Evolutionary conservation across 2,888 invertebrate species (phyloP), one percentile per base, ranked within the genome.

Genomic region (Ferdinandea cuprea): DNA sequence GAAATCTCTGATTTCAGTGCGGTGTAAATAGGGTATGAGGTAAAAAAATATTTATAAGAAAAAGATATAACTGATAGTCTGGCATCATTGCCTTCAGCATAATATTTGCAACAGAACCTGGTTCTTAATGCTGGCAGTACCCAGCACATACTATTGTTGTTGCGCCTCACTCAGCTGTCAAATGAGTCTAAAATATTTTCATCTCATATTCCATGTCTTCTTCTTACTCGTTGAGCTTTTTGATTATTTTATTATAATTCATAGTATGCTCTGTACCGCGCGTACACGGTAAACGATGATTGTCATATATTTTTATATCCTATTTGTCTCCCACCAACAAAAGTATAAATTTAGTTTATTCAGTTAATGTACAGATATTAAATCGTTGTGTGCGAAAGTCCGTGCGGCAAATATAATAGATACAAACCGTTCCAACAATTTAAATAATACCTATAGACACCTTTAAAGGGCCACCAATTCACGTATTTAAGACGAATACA

Each of bases 281-380:
- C 42, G 56, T 63, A 61, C 46, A 35, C 15, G 50, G 46, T 54
- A n/a, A n/a, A n/a, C n/a, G n/a, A n/a, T n/a, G n/a, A 52, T 32
- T 69, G 63, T 77, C 56, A 71, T 46, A 71, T 63, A 63, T 63
- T 69, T 56, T 32, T 69, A 56, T 69, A 44, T 54, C 19, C 68
- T 66, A 37, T 59, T 68, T 28, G 32, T 42, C 58, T 76, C 54
- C 50, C 72, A 79, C 78, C 37, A 72, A 65, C 72, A 58, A 79
- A 72, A 78, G 65, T 59, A 79, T 68, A 48, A 72, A 59, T 68
- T 66, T 78, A 58, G 50, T 72, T 54, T 63, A 73, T 66, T 79
- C 59, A 79, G 65, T 66, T 72, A 72, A 72, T 46, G 78, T 59
- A 78, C 78, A 59, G 72, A 72, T 65, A 52, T 72, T 61, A 46